Evolutionary conservation across 2,888 invertebrate species (phyloP), one percentile per base, ranked within the genome.

Genomic region (Parapristionchus giblindavisi): DNA sequence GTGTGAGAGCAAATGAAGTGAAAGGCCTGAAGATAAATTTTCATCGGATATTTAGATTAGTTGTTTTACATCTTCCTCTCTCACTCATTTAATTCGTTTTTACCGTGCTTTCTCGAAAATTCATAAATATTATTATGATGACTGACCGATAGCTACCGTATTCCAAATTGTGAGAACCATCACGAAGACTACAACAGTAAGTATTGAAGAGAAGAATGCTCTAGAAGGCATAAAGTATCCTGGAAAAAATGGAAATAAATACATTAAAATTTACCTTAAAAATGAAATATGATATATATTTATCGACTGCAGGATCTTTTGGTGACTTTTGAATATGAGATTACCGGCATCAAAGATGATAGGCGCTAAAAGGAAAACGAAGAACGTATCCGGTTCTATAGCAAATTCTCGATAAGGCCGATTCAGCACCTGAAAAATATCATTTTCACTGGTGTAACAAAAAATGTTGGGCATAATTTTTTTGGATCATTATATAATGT

Each of bases 171-270:
- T 97, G 78, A 96, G 96, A 76, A 96, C 94, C 5, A 86, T 86
- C 77, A 97, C 97, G 90, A 96, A 95, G 77, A 96, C 90, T 79
- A 97, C 90, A 87, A 98, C 97, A 75, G 96, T 96, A 85, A 96
- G 96, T 81, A 97, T 91, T 89, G 97, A 96, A 89, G 97, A 96
- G 89, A 98, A 98, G 91, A 98, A 97, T 85, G 97, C 91, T 85
- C 96, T 91, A 89, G 96, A 96, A 38, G 97, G 97, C 97, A 97
- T 97, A 89, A 96, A 97, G 89, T 98, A 98, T 21, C 97, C 97
- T 81, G 71, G 29, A 32, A 17, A 56, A 29, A 5, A 17, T 27
- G 8, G 58, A 27, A 58, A 58, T 8, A 14, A 58, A 17, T 14
- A 48, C 17, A 14, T 48, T 11, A 48, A 11, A 11, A 48, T 48